A percentile compares a stretch with the other conserved stretches of the same genome.
These are phyloP conservation scores for Cheumatopsyche charites DNA, from an alignment of 1,140 invertebrate species.

Conservation along the genomic window DNA sequence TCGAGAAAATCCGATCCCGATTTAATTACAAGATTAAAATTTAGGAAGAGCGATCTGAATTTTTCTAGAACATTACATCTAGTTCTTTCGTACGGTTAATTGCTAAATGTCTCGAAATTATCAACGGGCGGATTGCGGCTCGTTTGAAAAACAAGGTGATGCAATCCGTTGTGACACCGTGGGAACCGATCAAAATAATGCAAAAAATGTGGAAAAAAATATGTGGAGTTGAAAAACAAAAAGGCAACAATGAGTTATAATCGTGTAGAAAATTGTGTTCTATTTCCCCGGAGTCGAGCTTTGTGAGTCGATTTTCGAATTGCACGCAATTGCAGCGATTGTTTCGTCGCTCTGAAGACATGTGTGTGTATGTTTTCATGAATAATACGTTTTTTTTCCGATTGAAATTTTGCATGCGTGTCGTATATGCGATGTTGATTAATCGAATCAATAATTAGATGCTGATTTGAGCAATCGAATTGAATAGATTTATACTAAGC, in stretches of 20 bases:
- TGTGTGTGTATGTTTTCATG: no score
- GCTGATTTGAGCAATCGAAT: no score
- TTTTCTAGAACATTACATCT: no score
- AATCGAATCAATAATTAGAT: no score
- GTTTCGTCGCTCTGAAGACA: background rate
- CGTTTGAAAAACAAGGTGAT: constrained; percentile 5
- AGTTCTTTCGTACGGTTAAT: background rate
- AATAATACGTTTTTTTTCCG: no score
- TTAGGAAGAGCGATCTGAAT: no score
- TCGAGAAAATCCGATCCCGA: no score
- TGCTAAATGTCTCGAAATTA: constrained; percentile 10
- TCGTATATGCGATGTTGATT: no score
- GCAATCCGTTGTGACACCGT: constrained; percentile 26
- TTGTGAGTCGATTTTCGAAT: constrained; percentile 18
- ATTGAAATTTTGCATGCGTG: no score
- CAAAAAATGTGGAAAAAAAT: constrained; percentile 2
- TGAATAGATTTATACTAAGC: no score
- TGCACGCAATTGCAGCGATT: constrained; percentile 17
- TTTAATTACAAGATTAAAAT: no score
- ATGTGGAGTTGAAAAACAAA: background rate
- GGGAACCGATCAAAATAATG: constrained; percentile 24
- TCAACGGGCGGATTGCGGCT: background rate
- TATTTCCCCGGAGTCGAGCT: constrained; percentile 21
- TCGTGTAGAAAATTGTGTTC: constrained; percentile 25
- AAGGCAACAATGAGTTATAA: background rate